A percentile compares a stretch with the other conserved stretches of the same genome.
These are phyloP conservation scores for Drosophila melanogaster DNA, from an alignment of 1,140 invertebrate genomes.

Conservation along the genomic window Release_6_plus_ISO1_MT NC_004354.4:14366001-14366500, in stretches of 20 bases:
- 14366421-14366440: background rate
- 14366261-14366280: background rate
- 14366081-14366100: slow-evolving; percentile 13
- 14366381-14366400: background rate
- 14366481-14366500: background rate
- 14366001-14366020: slow-evolving; percentile 9
- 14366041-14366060: background rate
- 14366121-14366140: slow-evolving; percentile 28
- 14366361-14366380: too few species aligned
- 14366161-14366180: slow-evolving; percentile 22
- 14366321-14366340: too few species aligned
- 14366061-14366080: slow-evolving; percentile 1
- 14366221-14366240: slow-evolving; percentile 1
- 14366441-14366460: background rate
- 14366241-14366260: background rate
- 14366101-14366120: slow-evolving; percentile 31
- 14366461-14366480: slow-evolving; percentile 1
- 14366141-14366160: slow-evolving; percentile 32
- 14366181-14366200: slow-evolving; percentile 40
- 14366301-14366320: too few species aligned
- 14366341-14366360: too few species aligned
- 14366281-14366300: background rate
- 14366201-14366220: slow-evolving; percentile 33
- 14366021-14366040: background rate
- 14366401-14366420: background rate